phyloP scores from a whole-genome alignment of 2,113 vertebrate genomes.

The Anoura caudifer region DNA sequence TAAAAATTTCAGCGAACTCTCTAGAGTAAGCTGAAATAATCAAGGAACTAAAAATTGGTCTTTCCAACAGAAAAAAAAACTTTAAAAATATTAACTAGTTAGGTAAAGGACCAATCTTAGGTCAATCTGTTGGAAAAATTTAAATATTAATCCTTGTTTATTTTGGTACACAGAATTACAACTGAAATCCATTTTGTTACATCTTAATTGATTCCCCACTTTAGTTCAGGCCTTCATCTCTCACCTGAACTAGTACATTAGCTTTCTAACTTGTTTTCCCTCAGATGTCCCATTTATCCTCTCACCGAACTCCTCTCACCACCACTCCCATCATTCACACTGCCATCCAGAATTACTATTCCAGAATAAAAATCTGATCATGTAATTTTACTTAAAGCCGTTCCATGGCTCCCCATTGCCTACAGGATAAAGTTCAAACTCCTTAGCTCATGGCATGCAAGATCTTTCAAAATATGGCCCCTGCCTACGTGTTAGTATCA shows the following conservation, averaged over 20 bases:
- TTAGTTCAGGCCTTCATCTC: constrained; percentile 68
- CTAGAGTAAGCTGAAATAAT: constrained; percentile 74
- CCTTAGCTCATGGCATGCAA: constrained; percentile 76
- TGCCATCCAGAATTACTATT: constrained; percentile 60
- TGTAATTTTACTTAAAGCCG: constrained; percentile 59
- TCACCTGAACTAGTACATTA: constrained; percentile 65
- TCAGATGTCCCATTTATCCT: constrained; percentile 62
- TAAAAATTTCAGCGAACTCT: constrained; percentile 71
- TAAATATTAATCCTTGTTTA: constrained; percentile 73
- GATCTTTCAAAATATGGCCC: constrained; percentile 51
- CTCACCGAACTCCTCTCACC: constrained; percentile 39
- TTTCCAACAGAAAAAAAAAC: constrained; percentile 71
- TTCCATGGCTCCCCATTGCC: constrained; percentile 57
- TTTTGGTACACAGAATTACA: constrained; percentile 74
- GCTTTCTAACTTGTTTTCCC: constrained; percentile 65
- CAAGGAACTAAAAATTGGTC: constrained; percentile 69
- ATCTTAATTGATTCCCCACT: constrained; percentile 57
- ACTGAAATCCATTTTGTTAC: constrained; percentile 54
- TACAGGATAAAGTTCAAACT: constrained; percentile 62
- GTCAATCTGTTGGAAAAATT: constrained; percentile 74
- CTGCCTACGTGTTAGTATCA: constrained; percentile 47
- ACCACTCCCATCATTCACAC: constrained; percentile 66
- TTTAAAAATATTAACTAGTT: constrained; percentile 64
- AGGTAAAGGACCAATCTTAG: constrained; percentile 59
- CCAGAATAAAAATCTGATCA: constrained; percentile 57